phyloP scores from a whole-genome alignment of 2,888 invertebrate species.

The Lasioglossum oenotherae region DNA sequence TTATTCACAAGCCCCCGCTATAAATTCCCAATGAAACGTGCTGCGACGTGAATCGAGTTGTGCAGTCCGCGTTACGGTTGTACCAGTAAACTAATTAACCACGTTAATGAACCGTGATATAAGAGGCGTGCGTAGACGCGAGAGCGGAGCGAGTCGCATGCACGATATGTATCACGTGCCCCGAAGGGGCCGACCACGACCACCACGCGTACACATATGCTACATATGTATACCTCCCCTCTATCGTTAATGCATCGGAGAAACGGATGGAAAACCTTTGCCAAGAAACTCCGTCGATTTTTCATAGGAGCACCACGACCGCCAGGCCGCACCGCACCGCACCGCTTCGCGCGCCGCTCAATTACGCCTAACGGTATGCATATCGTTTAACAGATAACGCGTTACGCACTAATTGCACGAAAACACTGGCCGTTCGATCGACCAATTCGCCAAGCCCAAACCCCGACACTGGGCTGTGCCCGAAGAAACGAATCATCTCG shows the following conservation, averaged over 20 bases:
- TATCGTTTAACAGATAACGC: constrained; percentile 24
- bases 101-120: constrained; percentile 68
- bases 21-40: constrained; percentile 53
- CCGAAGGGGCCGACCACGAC: constrained; percentile 11
- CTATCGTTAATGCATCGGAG: constrained; percentile 18
- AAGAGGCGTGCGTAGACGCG: constrained; percentile 52
- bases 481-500: neutral
- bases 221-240: neutral
- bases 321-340: neutral
- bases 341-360: neutral
- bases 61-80: constrained; percentile 55
- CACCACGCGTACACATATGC: neutral
- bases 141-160: constrained; percentile 21
- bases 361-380: constrained; percentile 49
- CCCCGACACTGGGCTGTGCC: neutral
- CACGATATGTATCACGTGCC: constrained; percentile 56
- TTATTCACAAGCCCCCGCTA: constrained; percentile 37
- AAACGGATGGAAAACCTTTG: constrained; percentile 15
- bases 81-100: constrained; percentile 70
- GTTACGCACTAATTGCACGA: constrained; percentile 34
- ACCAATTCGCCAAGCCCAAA: neutral
- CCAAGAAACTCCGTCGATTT: constrained; percentile 31
- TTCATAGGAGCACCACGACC: constrained; percentile 5
- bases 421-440: constrained; percentile 22
- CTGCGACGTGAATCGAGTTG: constrained; percentile 54